A percentile compares a stretch with the other conserved stretches of the same genome.
phyloP scores from a whole-genome alignment of 2,113 vertebrate genomes.

The Perccottus glenii region DNA sequence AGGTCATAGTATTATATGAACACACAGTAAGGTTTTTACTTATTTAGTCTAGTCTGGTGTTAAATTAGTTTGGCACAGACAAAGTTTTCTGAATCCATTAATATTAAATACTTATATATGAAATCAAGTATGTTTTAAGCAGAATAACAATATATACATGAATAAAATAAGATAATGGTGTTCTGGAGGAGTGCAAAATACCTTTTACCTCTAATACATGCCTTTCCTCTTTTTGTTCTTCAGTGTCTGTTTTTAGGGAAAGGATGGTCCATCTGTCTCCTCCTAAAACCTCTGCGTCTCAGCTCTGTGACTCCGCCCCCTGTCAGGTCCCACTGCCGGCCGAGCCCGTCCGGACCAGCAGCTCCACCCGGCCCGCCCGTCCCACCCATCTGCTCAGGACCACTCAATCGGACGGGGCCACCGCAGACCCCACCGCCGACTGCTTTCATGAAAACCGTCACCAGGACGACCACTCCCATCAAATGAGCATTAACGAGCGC shows the following conservation, averaged over 20 bases:
- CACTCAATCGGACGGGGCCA: slow-evolving; percentile 42
- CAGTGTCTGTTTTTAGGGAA: slow-evolving; percentile 80
- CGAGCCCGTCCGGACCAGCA: slow-evolving; percentile 61
- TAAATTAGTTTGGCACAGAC: too few relatives aligned
- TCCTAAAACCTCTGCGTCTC: slow-evolving; percentile 71
- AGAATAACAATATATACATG: too few relatives aligned
- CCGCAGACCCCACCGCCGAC: slow-evolving; percentile 35
- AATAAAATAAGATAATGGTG: too few relatives aligned
- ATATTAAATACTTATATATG: too few relatives aligned
- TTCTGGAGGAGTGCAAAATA: too few relatives aligned
- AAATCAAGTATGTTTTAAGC: too few relatives aligned
- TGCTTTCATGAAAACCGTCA: slow-evolving; percentile 48
- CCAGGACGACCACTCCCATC: slow-evolving; percentile 48
- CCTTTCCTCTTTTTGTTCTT: slow-evolving; percentile 35
- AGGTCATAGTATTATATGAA: too few relatives aligned
- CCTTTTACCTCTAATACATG: too few relatives aligned
- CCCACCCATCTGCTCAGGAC: slow-evolving; percentile 62
- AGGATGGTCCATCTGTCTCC: slow-evolving; percentile 67
- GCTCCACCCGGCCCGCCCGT: slow-evolving; percentile 35
- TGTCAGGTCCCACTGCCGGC: slow-evolving; percentile 64
- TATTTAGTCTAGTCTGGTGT: too few relatives aligned
- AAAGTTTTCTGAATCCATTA: too few relatives aligned
- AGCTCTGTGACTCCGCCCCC: slow-evolving; percentile 68
- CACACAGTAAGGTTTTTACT: too few relatives aligned
- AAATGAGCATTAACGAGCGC: slow-evolving; percentile 61